Evolutionary conservation across 2,113 vertebrate species (phyloP).

Genomic region (Urocolius indicus): DNA sequence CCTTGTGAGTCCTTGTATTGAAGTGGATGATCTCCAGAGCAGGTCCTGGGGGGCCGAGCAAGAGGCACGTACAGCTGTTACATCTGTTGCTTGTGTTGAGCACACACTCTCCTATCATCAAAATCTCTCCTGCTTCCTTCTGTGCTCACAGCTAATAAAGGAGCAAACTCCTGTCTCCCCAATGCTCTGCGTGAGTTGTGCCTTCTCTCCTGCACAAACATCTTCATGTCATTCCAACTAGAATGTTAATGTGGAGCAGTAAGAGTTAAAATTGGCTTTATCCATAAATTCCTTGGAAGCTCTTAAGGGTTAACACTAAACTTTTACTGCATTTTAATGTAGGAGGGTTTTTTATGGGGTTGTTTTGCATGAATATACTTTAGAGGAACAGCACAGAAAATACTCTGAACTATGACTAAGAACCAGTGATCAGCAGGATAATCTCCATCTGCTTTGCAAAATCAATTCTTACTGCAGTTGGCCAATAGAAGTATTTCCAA

Average conservation of each 20-base stretch:
- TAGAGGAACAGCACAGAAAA: not conserved
- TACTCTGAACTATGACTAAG: slow-evolving; percentile 59
- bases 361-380: slow-evolving; percentile 21
- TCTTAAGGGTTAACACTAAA: not conserved
- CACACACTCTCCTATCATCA: fast-evolving
- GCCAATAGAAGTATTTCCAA: not conserved
- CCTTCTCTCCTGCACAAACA: fast-evolving
- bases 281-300: not conserved
- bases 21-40: not conserved
- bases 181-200: fast-evolving
- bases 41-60: not conserved
- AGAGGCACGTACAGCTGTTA: fast-evolving
- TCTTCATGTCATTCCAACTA: fast-evolving
- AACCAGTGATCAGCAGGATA: slow-evolving; percentile 36
- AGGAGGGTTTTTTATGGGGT: not conserved
- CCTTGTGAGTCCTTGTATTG: not conserved
- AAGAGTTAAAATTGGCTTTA: not conserved
- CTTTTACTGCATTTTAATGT: not conserved
- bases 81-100: not conserved
- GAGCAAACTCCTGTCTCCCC: not conserved
- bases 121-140: not conserved
- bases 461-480: not conserved
- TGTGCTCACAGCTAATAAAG: not conserved
- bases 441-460: slow-evolving; percentile 52
- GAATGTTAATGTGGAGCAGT: not conserved